Conservation (phyloP, 2,113 vertebrate species). For the Neolamprologus modestus region DNA sequence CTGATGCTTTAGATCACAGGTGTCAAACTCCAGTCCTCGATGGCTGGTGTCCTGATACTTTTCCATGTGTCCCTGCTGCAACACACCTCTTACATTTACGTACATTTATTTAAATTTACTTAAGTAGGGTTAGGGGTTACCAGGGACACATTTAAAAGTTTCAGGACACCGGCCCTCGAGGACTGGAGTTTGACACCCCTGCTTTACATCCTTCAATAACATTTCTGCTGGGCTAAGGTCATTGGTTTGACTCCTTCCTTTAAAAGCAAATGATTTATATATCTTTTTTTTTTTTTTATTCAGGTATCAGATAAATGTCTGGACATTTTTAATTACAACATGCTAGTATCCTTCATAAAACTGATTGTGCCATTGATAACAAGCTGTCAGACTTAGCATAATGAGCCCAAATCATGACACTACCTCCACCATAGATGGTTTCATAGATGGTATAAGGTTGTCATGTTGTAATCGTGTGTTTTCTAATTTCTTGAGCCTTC, state of each 20-base stretch:
- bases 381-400: not conserved
- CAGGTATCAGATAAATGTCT: not conserved
- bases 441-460: not conserved
- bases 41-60: not conserved
- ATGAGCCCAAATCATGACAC: not conserved
- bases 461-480: not conserved
- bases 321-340: not conserved
- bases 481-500: fast-evolving
- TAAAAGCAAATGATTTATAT: not conserved
- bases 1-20: not conserved
- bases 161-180: not conserved
- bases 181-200: not conserved
- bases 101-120: not conserved
- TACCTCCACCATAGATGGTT: not conserved
- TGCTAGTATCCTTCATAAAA: not conserved
- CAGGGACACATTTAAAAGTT: not conserved
- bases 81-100: not conserved
- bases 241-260: not conserved
- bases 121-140: not conserved
- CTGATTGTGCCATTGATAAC: not conserved
- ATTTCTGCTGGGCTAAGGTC: not conserved
- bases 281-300: fast-evolving
- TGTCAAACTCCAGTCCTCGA: not conserved
- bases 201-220: not conserved
- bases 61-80: not conserved